These are phyloP conservation scores for Microchirus variegatus DNA, from an alignment of 2,797 vertebrate genomes.

Conservation along the genomic window DNA sequence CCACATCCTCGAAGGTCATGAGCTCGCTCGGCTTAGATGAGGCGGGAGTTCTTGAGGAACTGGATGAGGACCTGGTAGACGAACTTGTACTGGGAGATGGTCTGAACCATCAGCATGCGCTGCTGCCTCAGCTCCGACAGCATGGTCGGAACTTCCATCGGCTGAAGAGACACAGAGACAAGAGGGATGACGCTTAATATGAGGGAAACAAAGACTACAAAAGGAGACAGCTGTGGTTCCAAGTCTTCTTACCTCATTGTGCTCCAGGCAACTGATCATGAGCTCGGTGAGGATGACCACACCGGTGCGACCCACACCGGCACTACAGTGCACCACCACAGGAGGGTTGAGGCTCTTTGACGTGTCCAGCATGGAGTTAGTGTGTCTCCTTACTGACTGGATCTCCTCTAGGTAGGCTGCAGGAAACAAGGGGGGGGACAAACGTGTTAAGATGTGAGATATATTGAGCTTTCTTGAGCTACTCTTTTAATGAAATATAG, in stretches of 20 bases:
- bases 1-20: background rate
- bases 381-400: constrained; percentile 95
- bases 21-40: constrained; percentile 86
- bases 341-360: constrained; percentile 89
- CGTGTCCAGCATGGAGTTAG: constrained; percentile 94
- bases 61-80: constrained; percentile 97
- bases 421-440: background rate
- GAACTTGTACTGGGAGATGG: constrained; percentile 95
- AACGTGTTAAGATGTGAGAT: background rate
- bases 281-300: constrained; percentile 96
- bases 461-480: background rate
- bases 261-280: constrained; percentile 97
- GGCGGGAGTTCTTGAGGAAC: constrained; percentile 95
- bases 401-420: constrained; percentile 97
- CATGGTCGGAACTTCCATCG: constrained; percentile 93
- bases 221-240: background rate
- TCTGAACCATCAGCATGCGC: constrained; percentile 97
- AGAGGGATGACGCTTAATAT: background rate
- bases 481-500: background rate
- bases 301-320: constrained; percentile 92
- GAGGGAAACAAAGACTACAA: background rate
- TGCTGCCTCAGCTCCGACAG: constrained; percentile 90
- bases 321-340: constrained; percentile 94
- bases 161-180: constrained; percentile 72
- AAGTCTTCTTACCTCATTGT: constrained; percentile 87